Base-by-base conservation (phyloP, 2,797 vertebrate genomes). In the Gallinago stenura region DNA sequence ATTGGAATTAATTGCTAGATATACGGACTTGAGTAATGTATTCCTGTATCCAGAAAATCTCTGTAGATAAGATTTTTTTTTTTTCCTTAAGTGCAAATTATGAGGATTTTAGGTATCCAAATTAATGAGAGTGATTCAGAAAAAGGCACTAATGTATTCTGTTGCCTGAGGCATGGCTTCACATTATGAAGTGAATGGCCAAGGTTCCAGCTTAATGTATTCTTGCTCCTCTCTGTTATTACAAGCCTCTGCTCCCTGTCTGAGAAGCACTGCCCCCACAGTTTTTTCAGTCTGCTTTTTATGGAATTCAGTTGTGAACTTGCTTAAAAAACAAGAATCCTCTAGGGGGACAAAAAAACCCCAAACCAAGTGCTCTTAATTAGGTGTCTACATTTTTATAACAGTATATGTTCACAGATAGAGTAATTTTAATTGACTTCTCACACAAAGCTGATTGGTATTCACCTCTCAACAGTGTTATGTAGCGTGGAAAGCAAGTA, bases 1-100 rank as follows among this genome's bases (percentile, higher is more conserved):
- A 79, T 75, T 93, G 11, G 7, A 91, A 93, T 89, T 92, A 61
- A 87, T 92, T 91, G 81, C 48, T 66, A 73, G 43, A 83, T 90
- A 89, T 45, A 51, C 26, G 21, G 83, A 48, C 17, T 86, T 76
- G 72, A 72, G 41, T 13, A 95, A 89, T 9, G 45, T 4, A 73
- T 83, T 89, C 85, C 65, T 80, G 28, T 31, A 68, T 87, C 2
- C 16, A 26, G 72, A 90, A 92, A 31, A 69, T 78, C 28, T 68
- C 26, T 62, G 31, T 4, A 62, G 48, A 41, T 25, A 87, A 58
- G 6, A 84, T 13, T 35, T 35, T 41, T 73, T 78, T 41, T 73
- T 78, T 41, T 50, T 0, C 8, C 46, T 57, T 65, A 58, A 84
- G 33, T 87, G 20, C 80, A 91, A 85, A 50, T 53, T 69, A 53